Percentiles rank a stretch among this genome's conserved stretches.
These are phyloP conservation scores for Drosophila nr. perissopoda DNA, from an alignment of 2,888 invertebrate genomes.

Conservation along the genomic window DNA sequence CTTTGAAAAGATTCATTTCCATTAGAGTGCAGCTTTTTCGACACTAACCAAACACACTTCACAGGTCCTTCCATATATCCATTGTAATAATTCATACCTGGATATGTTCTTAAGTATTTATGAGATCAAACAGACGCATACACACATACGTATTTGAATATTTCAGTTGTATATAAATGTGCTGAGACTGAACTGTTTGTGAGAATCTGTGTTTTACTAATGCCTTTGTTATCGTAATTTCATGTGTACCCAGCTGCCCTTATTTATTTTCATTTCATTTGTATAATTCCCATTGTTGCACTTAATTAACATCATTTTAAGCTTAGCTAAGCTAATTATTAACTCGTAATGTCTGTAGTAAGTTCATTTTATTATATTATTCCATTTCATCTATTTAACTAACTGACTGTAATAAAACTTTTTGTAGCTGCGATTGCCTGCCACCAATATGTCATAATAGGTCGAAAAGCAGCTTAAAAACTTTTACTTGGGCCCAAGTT, in stretches of 20 bases:
- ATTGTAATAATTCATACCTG: constrained; percentile 67
- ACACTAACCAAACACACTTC: constrained; percentile 17
- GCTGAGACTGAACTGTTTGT: not conserved
- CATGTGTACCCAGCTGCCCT: constrained; percentile 15
- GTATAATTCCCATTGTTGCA: constrained; percentile 23
- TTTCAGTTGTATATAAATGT: constrained; percentile 58
- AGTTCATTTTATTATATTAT: constrained; percentile 10
- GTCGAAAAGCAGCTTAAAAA: constrained; percentile 64
- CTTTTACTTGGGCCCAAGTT: constrained; percentile 44
- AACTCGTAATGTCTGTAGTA: constrained; percentile 13
- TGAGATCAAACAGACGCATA: constrained; percentile 24
- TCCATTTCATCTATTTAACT: constrained; percentile 9
- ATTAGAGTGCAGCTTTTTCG: constrained; percentile 63
- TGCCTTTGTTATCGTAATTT: constrained; percentile 31
- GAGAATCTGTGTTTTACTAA: not conserved
- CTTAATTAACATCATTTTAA: constrained; percentile 49
- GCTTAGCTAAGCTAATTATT: constrained; percentile 26
- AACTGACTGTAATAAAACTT: constrained; percentile 19
- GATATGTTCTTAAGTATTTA: constrained; percentile 61
- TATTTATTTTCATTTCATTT: constrained; percentile 32
- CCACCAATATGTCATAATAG: constrained; percentile 47
- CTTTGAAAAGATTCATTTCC: constrained; percentile 60
- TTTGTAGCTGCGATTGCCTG: constrained; percentile 30
- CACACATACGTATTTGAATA: constrained; percentile 69
- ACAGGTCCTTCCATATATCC: constrained; percentile 32